phyloP scores from a whole-genome alignment of 2,888 invertebrate species.

The Thecocarcelia acutangulata region DNA sequence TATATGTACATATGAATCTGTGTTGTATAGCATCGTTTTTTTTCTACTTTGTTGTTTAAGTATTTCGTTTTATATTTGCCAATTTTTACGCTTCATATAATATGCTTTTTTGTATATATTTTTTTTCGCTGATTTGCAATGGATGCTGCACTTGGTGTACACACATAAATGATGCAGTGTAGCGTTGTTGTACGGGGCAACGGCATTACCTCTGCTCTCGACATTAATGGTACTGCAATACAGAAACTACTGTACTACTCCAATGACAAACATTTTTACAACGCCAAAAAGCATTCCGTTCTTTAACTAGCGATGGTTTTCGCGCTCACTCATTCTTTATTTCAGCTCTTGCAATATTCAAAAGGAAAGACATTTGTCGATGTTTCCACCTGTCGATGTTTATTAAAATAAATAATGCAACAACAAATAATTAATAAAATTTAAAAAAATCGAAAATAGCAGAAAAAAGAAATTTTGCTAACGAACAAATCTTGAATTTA shows the following conservation, averaged over 20 bases:
- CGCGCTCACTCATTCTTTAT: background rate
- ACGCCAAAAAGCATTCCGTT: background rate
- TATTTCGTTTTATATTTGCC: constrained; percentile 65
- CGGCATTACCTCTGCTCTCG: constrained; percentile 50
- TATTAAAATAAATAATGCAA: constrained; percentile 68
- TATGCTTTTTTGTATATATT: constrained; percentile 47
- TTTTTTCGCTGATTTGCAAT: constrained; percentile 43
- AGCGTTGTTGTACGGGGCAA: constrained; percentile 52
- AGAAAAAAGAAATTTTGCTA: constrained; percentile 31
- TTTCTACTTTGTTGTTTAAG: constrained; percentile 59
- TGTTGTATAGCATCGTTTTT: constrained; percentile 43
- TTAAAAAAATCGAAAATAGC: constrained; percentile 12
- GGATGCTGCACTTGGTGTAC: constrained; percentile 14
- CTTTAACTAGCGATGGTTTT: background rate
- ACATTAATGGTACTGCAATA: constrained; percentile 39
- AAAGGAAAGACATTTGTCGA: constrained; percentile 19
- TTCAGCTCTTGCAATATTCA: constrained; percentile 21
- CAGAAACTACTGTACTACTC: background rate
- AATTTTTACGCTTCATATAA: constrained; percentile 69
- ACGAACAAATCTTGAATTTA: constrained; percentile 52
- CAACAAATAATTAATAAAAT: constrained; percentile 27
- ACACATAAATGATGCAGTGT: constrained; percentile 21
- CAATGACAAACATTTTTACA: constrained; percentile 31
- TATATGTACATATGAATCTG: background rate
- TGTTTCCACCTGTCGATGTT: constrained; percentile 72